Evolutionary conservation across 2,113 vertebrate species (phyloP).

Genomic region (Nannobrachium achirus): DNA sequence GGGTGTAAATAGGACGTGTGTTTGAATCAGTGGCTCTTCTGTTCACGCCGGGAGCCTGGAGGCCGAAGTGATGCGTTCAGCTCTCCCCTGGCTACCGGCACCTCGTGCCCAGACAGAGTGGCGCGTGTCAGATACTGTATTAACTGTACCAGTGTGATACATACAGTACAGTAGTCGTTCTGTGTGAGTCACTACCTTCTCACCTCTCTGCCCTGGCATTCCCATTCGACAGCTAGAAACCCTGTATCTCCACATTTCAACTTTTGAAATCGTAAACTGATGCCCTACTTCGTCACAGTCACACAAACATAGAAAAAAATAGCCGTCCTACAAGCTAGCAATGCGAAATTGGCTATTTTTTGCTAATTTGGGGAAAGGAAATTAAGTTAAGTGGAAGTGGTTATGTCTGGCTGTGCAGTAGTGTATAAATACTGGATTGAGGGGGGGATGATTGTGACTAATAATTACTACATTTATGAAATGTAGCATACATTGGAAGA

Average conservation of each 20-base stretch:
- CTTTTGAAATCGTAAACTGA: no score
- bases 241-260: neutral
- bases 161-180: conserved; percentile 59
- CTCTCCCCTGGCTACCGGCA: conserved; percentile 25
- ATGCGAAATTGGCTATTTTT: no score
- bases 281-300: no score
- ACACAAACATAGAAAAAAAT: no score
- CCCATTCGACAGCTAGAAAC: conserved; percentile 12
- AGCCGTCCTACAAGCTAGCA: no score
- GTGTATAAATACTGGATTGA: no score
- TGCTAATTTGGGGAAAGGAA: no score
- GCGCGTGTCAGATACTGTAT: conserved; percentile 23
- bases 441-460: no score
- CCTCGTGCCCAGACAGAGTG: conserved; percentile 44
- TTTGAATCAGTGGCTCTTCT: conserved; percentile 54
- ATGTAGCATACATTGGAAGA: neutral
- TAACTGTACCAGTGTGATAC: conserved; percentile 7
- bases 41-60: conserved; percentile 41
- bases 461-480: neutral
- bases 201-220: conserved; percentile 42
- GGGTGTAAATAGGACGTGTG: conserved; percentile 64
- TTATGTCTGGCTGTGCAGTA: no score
- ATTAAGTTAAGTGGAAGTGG: no score
- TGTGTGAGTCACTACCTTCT: conserved; percentile 43
- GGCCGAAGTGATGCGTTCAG: conserved; percentile 20